Evolutionary conservation across 2,797 vertebrate species (phyloP), one percentile per base, ranked within the genome.

Genomic region (Lithobates sylvaticus): DNA sequence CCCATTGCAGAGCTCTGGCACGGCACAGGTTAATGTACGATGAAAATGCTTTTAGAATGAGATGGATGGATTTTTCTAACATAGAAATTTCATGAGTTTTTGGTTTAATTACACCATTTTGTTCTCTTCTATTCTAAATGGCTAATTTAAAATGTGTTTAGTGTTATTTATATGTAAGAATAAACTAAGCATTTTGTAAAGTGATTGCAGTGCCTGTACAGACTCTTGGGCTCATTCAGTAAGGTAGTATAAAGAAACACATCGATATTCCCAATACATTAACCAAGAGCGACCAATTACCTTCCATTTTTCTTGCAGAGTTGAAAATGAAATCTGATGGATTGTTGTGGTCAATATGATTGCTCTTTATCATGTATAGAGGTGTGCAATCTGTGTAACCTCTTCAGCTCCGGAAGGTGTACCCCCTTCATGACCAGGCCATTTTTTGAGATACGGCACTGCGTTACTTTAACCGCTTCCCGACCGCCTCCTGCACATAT

Each of bases 101-200:
- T 77, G 26, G 42, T 80, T 80, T 80, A 80, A 69, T 69, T 70
- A 44, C 18, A 32, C 27, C 68, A n/a, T 13, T 81, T 70, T 81
- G 21, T 54, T 70, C 44, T 80, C 23, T 70, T n/a, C 76, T 39
- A 21, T 78, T 67, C 42, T 79, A 21, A 68, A 79, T 47, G 39
- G 47, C 44, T 32, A 70, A 54, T 81, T 36, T 47, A 26, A 26
- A 70, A 16, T 29, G 16, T 15, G 29, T 29, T 80, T 70, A 54
- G 27, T 70, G 42, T 70, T 23, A 80, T 50, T 70, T 34, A 50
- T 47, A 70, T 34, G 44, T 29, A 34, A 70, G 39, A 70, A 80
- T 44, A 72, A 21, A n/a, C 10, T 47, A 29, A 10, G 64, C 10
- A 13, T n/a, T 50, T 54, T 70, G 10, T 18, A 34, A 8, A 1